A percentile compares a stretch with the other conserved stretches of the same genome.
These are phyloP conservation scores for Bombylius major DNA, from an alignment of 2,888 invertebrate genomes.

Conservation along the genomic window DNA sequence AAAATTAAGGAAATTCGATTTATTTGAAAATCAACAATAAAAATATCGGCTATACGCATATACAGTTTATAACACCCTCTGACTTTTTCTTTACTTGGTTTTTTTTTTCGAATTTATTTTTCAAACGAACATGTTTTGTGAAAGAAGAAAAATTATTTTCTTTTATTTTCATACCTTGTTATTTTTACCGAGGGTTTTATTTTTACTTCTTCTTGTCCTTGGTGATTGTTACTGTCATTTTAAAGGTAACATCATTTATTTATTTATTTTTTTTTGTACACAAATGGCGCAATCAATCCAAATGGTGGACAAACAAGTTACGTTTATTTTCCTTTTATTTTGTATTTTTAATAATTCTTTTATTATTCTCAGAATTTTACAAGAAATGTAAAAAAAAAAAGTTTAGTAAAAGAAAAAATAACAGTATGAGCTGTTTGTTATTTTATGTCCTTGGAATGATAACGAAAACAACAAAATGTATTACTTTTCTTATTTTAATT, in stretches of 20 bases:
- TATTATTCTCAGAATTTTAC: neutral
- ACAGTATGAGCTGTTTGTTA: too few species aligned
- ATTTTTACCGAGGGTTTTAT: too few species aligned
- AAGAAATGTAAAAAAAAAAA: too few species aligned
- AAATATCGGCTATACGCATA: too few species aligned
- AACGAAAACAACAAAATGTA: too few species aligned
- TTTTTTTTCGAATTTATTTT: neutral
- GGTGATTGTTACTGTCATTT: slow-evolving; percentile 8
- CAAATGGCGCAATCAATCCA: slow-evolving; percentile 16
- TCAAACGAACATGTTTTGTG: neutral
- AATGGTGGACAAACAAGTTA: slow-evolving; percentile 13
- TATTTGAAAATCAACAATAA: slow-evolving; percentile 14
- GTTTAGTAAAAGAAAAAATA: too few species aligned
- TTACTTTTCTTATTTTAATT: too few species aligned
- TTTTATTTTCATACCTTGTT: too few species aligned
- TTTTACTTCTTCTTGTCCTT: too few species aligned
- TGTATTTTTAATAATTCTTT: neutral
- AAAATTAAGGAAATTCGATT: slow-evolving; percentile 16
- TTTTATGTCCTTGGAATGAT: too few species aligned
- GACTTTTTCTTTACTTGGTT: neutral
- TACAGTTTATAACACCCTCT: neutral
- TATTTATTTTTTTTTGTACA: neutral
- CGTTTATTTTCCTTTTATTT: slow-evolving; percentile 7
- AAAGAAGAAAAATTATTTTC: too few species aligned
- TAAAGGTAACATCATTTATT: neutral